Conservation (phyloP, 2,888 invertebrate species). For the Byasa hedistus region DNA sequence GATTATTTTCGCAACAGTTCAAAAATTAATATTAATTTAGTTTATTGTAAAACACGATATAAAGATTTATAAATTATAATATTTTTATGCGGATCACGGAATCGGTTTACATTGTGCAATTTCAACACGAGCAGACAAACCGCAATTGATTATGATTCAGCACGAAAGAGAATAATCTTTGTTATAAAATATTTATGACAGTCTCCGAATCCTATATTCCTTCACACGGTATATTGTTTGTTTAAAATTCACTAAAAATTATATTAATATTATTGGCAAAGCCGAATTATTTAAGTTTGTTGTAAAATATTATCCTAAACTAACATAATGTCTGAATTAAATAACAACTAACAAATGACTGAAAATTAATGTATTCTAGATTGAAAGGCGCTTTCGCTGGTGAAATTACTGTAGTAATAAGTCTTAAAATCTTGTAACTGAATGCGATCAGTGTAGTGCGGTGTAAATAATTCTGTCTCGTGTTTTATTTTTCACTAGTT, state of each 20-base stretch:
- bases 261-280: neutral
- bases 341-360: no score
- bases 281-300: no score
- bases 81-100: constrained; percentile 17
- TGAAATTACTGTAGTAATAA: no score
- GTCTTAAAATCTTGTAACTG: no score
- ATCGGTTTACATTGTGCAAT: constrained; percentile 6
- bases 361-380: no score
- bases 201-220: neutral
- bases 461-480: no score
- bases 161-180: constrained; percentile 19
- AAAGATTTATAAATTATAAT: neutral
- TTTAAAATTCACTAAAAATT: neutral
- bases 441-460: no score
- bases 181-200: constrained; percentile 11
- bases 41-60: neutral
- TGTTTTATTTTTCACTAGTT: no score
- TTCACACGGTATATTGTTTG: neutral
- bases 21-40: neutral
- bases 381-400: no score
- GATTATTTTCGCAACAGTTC: no score
- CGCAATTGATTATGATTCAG: constrained; percentile 24
- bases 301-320: no score
- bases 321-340: no score
- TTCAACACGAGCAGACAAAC: constrained; percentile 3